Conservation (phyloP, 1,140 invertebrate genomes). For the Drosophila obscura region DNA sequence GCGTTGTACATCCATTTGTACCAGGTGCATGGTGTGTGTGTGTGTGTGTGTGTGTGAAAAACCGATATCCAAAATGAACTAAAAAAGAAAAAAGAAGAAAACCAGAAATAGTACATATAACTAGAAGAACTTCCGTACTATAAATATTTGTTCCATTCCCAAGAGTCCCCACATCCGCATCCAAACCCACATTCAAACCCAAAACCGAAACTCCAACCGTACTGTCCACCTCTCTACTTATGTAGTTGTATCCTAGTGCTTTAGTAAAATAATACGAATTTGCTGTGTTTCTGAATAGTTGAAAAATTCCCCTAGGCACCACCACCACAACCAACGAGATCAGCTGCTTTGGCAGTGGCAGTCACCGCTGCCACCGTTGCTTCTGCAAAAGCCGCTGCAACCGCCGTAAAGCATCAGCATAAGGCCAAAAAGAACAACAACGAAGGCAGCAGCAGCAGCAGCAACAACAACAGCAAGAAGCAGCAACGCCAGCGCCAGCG, state of each 20-base stretch:
- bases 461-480: conserved; percentile 7
- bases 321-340: conserved; percentile 34
- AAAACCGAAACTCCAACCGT: not conserved
- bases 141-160: no score
- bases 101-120: not conserved
- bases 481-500: conserved; percentile 30
- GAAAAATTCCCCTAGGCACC: conserved; percentile 82
- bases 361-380: conserved; percentile 18
- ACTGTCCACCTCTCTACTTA: conserved; percentile 15
- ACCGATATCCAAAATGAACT: no score
- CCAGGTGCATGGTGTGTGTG: conserved; percentile 16
- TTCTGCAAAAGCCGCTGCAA: conserved; percentile 16
- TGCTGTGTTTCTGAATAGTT: conserved; percentile 84
- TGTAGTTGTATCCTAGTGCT: conserved; percentile 69
- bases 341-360: conserved; percentile 2
- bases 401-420: conserved; percentile 22
- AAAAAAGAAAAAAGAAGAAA: not conserved
- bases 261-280: conserved; percentile 83
- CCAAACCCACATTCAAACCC: not conserved
- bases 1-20: conserved; percentile 28
- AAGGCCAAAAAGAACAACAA: conserved; percentile 41
- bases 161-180: not conserved
- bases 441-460: conserved; percentile 19
- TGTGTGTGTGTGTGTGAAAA: conserved; percentile 17
- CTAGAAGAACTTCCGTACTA: no score